These are phyloP conservation scores for Xerus inauris DNA, from an alignment of 2,113 vertebrate genomes.

Conservation along the genomic window DNA sequence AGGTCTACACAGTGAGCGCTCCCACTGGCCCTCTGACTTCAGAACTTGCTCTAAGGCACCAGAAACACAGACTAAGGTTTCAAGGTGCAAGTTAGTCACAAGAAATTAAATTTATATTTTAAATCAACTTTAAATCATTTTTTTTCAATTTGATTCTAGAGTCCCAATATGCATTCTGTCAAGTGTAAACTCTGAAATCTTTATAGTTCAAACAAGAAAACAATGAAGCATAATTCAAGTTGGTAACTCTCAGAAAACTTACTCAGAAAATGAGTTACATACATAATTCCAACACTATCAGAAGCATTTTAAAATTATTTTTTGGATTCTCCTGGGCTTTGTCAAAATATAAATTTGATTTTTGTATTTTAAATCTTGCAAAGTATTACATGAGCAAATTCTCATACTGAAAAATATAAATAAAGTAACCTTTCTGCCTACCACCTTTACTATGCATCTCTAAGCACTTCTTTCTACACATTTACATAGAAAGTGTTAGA, in stretches of 20 bases:
- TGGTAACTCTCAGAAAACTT: not conserved
- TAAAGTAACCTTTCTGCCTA: slow-evolving; percentile 43
- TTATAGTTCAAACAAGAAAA: not conserved
- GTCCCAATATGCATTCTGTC: not conserved
- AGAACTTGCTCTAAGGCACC: not conserved
- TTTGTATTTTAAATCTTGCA: not conserved
- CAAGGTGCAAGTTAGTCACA: not conserved
- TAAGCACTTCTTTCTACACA: not conserved
- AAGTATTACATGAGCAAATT: not conserved
- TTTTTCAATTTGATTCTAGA: not conserved
- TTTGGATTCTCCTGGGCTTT: not conserved
- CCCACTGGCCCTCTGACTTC: no score
- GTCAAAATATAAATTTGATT: not conserved
- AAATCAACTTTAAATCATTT: not conserved
- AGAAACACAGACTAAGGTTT: not conserved
- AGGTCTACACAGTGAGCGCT: not conserved
- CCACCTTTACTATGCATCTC: not conserved
- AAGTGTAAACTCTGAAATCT: not conserved
- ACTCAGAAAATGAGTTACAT: not conserved
- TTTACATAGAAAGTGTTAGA: not conserved
- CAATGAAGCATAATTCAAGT: not conserved
- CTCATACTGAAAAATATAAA: slow-evolving; percentile 31
- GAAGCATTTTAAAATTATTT: not conserved
- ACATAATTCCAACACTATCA: not conserved
- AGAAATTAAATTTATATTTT: not conserved